Evolutionary conservation across 2,797 vertebrate species (phyloP).

Genomic region (Furcifer pardalis): DNA sequence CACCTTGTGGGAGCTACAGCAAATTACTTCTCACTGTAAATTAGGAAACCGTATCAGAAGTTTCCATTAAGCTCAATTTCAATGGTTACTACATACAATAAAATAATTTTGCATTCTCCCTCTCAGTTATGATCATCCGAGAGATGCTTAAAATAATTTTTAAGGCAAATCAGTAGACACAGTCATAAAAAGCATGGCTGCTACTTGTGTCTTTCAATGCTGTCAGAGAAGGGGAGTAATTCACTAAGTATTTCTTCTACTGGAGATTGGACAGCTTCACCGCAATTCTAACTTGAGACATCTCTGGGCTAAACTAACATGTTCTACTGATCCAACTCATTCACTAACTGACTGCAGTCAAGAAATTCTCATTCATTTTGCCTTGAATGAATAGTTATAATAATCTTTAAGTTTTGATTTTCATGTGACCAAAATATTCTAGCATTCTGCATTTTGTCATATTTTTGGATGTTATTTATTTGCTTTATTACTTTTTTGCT

Average conservation of each 20-base stretch:
- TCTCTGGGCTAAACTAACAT: no score
- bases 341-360: no score
- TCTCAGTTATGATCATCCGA: not conserved
- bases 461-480: no score
- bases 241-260: not conserved
- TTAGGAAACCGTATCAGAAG: not conserved
- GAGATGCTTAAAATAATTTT: not conserved
- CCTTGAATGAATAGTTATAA: no score
- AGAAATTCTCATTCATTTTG: no score
- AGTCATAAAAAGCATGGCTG: not conserved
- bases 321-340: no score
- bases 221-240: not conserved
- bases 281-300: no score
- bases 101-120: not conserved
- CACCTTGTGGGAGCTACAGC: conserved; percentile 65
- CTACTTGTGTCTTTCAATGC: not conserved
- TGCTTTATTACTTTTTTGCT: no score
- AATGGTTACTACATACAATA: not conserved
- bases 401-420: no score
- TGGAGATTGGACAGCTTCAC: no score
- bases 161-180: not conserved
- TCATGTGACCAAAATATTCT: no score
- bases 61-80: not conserved
- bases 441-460: no score
- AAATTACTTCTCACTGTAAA: not conserved